Conservation (phyloP, 2,797 vertebrate genomes). For the Channallabes apus region DNA sequence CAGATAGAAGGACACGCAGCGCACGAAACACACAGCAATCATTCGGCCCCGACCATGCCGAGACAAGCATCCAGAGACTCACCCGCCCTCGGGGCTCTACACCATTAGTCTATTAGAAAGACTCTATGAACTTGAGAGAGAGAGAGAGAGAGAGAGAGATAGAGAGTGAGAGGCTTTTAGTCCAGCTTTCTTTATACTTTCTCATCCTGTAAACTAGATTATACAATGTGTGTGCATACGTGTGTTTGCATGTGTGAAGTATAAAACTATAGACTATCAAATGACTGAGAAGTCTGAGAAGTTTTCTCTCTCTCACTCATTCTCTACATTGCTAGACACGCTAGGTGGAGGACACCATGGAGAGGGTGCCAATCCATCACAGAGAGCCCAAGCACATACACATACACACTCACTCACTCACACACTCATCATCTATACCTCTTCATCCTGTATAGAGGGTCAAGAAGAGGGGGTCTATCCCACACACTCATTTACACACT, state of each 20-base stretch:
- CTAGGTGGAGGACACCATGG: no score
- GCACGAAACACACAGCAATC: neutral
- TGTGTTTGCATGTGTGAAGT: neutral
- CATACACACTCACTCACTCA: no score
- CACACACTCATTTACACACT: no score
- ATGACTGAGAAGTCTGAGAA: no score
- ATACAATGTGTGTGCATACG: neutral
- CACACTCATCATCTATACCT: no score
- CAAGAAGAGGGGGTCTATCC: no score
- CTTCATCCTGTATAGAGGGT: no score
- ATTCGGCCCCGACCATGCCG: neutral
- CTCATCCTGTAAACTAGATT: neutral
- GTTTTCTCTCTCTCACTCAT: no score
- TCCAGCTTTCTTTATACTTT: neutral
- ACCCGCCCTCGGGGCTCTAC: conserved; percentile 1
- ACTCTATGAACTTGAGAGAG: conserved; percentile 18
- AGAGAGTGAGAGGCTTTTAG: neutral
- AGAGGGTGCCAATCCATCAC: no score
- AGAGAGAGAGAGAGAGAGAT: neutral
- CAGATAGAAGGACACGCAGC: conserved; percentile 12
- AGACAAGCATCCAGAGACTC: conserved; percentile 6
- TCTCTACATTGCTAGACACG: no score
- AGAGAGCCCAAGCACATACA: no score
- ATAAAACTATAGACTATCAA: no score
- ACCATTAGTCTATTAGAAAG: conserved; percentile 42